Evolutionary conservation across 1,140 invertebrate species (phyloP).

Genomic region (Prorops nasuta): DNA sequence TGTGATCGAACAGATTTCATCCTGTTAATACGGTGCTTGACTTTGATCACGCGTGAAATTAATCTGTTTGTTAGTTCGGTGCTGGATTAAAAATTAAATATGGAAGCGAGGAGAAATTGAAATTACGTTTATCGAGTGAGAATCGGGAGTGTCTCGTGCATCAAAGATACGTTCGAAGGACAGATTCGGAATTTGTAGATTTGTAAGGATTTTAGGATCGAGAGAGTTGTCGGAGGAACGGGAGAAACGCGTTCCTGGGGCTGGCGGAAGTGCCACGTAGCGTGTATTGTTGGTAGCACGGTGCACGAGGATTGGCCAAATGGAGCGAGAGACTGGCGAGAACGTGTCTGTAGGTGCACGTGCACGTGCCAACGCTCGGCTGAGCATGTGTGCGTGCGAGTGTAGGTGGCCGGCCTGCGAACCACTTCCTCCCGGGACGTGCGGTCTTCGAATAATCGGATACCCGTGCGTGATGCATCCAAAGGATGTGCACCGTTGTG

Average conservation of each 20-base stretch:
- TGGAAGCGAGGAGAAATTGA: no score
- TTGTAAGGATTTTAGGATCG: no score
- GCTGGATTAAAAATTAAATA: no score
- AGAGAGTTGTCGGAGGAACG: constrained; percentile 9
- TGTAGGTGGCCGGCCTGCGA: constrained; percentile 29
- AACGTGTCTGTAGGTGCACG: background rate
- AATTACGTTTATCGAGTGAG: no score
- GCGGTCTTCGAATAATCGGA: constrained; percentile 46
- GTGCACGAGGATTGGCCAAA: constrained; percentile 37
- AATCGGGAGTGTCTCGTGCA: no score
- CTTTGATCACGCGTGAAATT: no score
- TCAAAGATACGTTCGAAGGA: no score
- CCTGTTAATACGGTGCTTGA: no score
- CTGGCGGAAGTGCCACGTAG: constrained; percentile 40
- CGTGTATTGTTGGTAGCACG: constrained; percentile 33
- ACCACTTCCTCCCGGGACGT: constrained; percentile 39
- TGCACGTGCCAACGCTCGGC: no score
- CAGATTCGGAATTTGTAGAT: no score
- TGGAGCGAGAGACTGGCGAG: constrained; percentile 30
- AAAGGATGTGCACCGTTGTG: constrained; percentile 27
- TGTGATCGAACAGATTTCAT: no score
- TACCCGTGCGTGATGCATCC: constrained; percentile 35
- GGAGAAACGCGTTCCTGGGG: constrained; percentile 27
- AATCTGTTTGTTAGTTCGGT: no score
- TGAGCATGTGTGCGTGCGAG: constrained; percentile 3